phyloP scores from a whole-genome alignment of 1,140 invertebrate genomes.

The Ips typographus region DNA sequence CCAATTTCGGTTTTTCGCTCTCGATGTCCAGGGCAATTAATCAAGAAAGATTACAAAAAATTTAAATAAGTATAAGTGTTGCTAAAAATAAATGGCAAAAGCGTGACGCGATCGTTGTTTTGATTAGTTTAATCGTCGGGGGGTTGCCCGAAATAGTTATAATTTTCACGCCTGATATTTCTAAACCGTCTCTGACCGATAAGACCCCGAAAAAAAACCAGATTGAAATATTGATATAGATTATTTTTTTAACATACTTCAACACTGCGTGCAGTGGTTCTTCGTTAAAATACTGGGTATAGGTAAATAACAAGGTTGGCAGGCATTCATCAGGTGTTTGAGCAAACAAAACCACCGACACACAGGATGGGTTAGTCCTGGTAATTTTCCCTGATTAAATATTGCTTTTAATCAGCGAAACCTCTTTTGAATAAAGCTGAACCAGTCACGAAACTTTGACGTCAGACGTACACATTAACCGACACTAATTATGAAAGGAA shows the following conservation, averaged over 20 bases:
- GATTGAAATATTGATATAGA: no score
- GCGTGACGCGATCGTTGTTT: constrained; percentile 21
- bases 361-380: neutral
- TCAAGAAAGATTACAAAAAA: neutral
- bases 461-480: neutral
- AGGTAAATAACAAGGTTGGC: no score
- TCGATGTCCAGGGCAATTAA: neutral
- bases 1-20: no score
- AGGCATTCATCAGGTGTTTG: no score
- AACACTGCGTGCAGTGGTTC: no score
- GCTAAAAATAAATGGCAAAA: constrained; percentile 12
- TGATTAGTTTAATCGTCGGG: constrained; percentile 19
- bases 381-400: constrained; percentile 5
- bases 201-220: no score
- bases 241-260: no score
- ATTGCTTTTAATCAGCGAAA: constrained; percentile 1
- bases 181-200: no score
- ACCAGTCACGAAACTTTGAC: constrained; percentile 6
- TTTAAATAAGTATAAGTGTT: constrained; percentile 13
- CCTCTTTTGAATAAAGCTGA: neutral
- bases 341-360: no score
- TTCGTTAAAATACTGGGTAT: no score
- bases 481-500: neutral
- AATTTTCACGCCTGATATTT: constrained; percentile 10
- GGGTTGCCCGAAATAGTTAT: constrained; percentile 17